These are phyloP conservation scores for Tetragonisca angustula DNA, from an alignment of 2,888 invertebrate species.

Conservation along the genomic window DNA sequence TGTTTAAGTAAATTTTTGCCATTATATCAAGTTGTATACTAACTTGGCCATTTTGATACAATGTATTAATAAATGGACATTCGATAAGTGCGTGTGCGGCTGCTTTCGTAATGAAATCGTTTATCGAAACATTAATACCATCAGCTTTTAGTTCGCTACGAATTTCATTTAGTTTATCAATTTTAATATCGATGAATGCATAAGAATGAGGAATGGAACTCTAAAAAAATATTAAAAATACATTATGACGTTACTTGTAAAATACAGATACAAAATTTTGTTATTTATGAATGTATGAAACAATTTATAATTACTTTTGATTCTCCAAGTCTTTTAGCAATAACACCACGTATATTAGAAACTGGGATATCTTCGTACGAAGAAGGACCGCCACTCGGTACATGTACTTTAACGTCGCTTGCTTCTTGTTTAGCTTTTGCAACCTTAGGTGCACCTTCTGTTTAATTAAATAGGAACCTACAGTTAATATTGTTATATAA, in stretches of 20 bases:
- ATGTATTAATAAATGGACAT: slow-evolving; percentile 84
- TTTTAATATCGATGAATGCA: slow-evolving; percentile 85
- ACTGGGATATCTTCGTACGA: slow-evolving; percentile 86
- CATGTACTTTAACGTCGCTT: slow-evolving; percentile 5
- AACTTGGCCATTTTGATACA: slow-evolving; percentile 84
- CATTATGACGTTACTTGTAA: neutral
- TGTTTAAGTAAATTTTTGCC: neutral
- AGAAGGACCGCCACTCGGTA: slow-evolving; percentile 68
- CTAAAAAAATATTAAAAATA: slow-evolving; percentile 81
- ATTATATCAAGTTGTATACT: slow-evolving; percentile 26
- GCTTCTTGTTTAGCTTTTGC: slow-evolving; percentile 1
- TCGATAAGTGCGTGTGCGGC: slow-evolving; percentile 86
- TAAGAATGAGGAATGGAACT: slow-evolving; percentile 88
- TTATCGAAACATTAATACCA: slow-evolving; percentile 87
- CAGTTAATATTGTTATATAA: neutral
- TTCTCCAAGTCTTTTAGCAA: slow-evolving; percentile 87
- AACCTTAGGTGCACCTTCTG: slow-evolving; percentile 38
- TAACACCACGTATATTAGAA: slow-evolving; percentile 86
- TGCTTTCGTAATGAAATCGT: slow-evolving; percentile 89
- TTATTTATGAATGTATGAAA: neutral
- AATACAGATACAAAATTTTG: neutral
- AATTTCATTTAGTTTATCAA: slow-evolving; percentile 85
- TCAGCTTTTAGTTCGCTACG: slow-evolving; percentile 85
- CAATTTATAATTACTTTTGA: slow-evolving; percentile 85
- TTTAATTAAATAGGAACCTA: slow-evolving; percentile 3